Percentiles rank a stretch among this genome's conserved stretches.
These are phyloP conservation scores for Trisateles emortualis DNA, from an alignment of 2,888 invertebrate species.

Conservation along the genomic window DNA sequence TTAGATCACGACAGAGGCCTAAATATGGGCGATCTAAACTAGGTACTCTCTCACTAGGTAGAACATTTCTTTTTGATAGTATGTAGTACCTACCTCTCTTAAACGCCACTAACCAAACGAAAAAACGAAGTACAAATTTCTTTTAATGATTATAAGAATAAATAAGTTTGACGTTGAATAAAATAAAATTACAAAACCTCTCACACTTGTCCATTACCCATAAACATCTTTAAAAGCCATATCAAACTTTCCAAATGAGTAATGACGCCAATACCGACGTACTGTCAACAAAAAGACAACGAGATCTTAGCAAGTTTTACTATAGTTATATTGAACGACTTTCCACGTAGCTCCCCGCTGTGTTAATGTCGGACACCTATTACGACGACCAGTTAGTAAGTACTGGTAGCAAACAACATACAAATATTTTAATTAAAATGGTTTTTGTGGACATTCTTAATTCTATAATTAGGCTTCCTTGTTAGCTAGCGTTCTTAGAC, in stretches of 20 bases:
- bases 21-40: too few species aligned
- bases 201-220: conserved; percentile 27
- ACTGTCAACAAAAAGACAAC: conserved; percentile 55
- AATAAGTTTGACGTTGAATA: not conserved
- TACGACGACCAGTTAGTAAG: conserved; percentile 42
- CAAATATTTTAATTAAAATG: too few species aligned
- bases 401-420: conserved; percentile 48
- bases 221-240: conserved; percentile 39
- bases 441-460: too few species aligned
- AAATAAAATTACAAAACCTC: conserved; percentile 11
- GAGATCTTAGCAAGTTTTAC: conserved; percentile 47
- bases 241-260: conserved; percentile 63
- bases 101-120: too few species aligned
- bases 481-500: too few species aligned
- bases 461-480: too few species aligned
- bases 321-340: conserved; percentile 48
- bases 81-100: too few species aligned
- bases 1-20: too few species aligned
- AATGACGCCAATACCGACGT: conserved; percentile 53
- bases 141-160: too few species aligned
- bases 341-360: conserved; percentile 58
- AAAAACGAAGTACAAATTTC: too few species aligned
- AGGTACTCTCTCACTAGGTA: too few species aligned
- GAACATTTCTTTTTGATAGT: too few species aligned
- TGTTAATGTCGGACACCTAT: conserved; percentile 54